Conservation (phyloP, 1,140 invertebrate species). For the Propsilocerus akamusi region DNA sequence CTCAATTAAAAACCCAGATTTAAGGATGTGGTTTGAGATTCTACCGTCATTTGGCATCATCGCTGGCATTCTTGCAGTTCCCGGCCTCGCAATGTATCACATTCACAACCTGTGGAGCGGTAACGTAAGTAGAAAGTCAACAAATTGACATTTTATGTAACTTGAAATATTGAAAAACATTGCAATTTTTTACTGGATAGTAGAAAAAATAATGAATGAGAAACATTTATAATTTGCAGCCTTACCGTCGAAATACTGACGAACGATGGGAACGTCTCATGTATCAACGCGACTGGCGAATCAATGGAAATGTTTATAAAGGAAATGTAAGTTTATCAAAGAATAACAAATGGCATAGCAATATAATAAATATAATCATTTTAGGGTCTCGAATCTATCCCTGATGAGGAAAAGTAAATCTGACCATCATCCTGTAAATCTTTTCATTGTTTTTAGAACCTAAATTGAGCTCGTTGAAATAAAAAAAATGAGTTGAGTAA, state of each 20-base stretch:
- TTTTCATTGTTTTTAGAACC: no score
- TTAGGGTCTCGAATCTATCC: conserved; percentile 31
- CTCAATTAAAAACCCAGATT: conserved; percentile 5
- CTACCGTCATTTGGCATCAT: conserved; percentile 35
- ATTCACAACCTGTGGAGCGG: conserved; percentile 33
- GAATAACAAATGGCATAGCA: no score
- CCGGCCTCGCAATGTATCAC: conserved; percentile 33
- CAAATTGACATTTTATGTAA: neutral
- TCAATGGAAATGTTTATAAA: conserved; percentile 30
- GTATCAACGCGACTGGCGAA: conserved; percentile 30
- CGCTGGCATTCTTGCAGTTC: conserved; percentile 29
- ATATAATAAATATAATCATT: no score
- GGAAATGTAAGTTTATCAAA: conserved; percentile 26
- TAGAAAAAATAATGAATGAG: conserved; percentile 17
- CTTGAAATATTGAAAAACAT: neutral
- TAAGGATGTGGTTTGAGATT: conserved; percentile 43
- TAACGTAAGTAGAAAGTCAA: conserved; percentile 27
- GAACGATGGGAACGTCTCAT: conserved; percentile 27
- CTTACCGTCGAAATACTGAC: conserved; percentile 27
- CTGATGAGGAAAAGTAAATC: conserved; percentile 24
- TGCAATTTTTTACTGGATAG: conserved; percentile 6
- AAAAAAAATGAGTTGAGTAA: no score
- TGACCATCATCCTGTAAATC: neutral
- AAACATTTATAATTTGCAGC: conserved; percentile 17
- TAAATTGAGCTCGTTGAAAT: no score